Evolutionary conservation across 2,888 invertebrate species (phyloP), one percentile per base, ranked within the genome.

Genomic region (Heliconius charithonia): DNA sequence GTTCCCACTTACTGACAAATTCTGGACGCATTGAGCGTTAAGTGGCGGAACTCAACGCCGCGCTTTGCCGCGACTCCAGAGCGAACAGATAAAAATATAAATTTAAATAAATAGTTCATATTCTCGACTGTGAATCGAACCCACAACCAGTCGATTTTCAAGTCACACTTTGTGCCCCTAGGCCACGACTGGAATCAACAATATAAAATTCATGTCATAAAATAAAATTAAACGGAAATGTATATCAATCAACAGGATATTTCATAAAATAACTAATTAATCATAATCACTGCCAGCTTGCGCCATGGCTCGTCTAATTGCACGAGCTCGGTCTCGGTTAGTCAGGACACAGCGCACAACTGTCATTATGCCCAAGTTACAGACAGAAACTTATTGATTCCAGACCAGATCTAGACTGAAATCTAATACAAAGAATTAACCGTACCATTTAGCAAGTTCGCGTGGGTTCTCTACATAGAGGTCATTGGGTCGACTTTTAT

Each of bases 371-470:
- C 27, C 69, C 25, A 76, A 70, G 27, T 69, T 74, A 67, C 56
- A 72, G 56, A 73, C 51, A 66, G 32, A 73, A 51, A 45, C 3
- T 72, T 77, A 77, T 73, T 66, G 72, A 77, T 72, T 73, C 37
- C 27, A 32, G 73, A 51, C 56, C 66, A 72, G 72, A 77, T 77
- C 73, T 63, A 56, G 69, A 70, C 41, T 69, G 75, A 78, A 78
- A 75, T 75, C 32, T 70, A 63, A 78, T 70, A 45, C 69, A n/a
- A 51, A 45, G 75, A 78, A 78, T 76, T 76, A 76, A 59, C 59
- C 25, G 27, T 41, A 59, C 41, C 59, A 69, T 76, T 76, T 76
- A 65, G 66, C 29, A 51, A 75, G 45, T 29, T 45, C 51, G 32
- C 51, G 65, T 75, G 32, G 74, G 45, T 56, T 75, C 25, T 67